Evolutionary conservation across 1,140 invertebrate species (phyloP), one percentile per base, ranked within the genome.

Genomic region (Pseudobourletiella spinata): DNA sequence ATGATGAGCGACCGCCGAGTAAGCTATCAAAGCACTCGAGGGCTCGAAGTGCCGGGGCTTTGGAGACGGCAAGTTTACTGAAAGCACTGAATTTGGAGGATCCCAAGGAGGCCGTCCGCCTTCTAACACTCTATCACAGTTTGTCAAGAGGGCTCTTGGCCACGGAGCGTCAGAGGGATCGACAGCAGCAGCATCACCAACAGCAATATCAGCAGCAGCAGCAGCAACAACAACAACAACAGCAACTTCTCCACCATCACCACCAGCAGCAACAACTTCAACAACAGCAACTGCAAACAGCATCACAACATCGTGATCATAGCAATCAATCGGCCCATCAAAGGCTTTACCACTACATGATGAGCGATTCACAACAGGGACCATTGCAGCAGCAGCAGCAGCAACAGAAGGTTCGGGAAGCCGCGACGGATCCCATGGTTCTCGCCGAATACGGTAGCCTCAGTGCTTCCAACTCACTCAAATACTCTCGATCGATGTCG

Each of bases 11-110:
- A 57, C 68, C 68, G 11, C 65, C 65, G 8, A 61, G 60, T 22
- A 70, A 70, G 64, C 59, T 70, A 43, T 65, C 63, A 1, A 64
- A 66, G 52, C 58, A 70, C n/a, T 66, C 64, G 22, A 55, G 68
- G 24, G 68, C 68, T 44, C 56, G 68, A 28, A 67, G 65, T 65
- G 63, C 66, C 14, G 65, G 62, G 18, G 57, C 68, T 22, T 43
- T 69, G n/a, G 68, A 69, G 50, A 58, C 68, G 25, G 64, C 64
- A 32, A 67, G 28, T 56, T 50, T 70, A 15, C 61, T 70, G 30
- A 64, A 63, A 39, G 61, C 68, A 1, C 42, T 70, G 25, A 63
- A 61, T 18, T 20, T 55, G 29, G 55, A 63, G n/a, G 57, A 52
- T 35, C 62, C 68, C 2, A 70, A 70, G 56, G 68, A 70, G 32